Evolutionary conservation across 2,113 vertebrate species (phyloP).

Genomic region (Malurus melanocephalus): DNA sequence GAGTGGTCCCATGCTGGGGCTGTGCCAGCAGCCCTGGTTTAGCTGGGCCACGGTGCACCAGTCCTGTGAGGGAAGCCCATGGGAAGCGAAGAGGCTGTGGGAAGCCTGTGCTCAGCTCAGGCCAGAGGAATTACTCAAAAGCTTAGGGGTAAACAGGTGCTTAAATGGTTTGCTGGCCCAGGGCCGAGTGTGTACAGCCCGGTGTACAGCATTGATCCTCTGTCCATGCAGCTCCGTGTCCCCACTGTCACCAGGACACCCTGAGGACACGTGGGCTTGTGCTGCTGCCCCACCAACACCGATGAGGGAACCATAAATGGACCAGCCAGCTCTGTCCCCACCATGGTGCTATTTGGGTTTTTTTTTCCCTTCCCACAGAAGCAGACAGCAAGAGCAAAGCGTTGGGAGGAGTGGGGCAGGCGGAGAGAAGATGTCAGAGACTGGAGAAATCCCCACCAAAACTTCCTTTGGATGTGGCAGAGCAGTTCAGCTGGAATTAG

Average conservation of each 20-base stretch:
- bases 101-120: not conserved
- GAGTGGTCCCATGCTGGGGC: fast-evolving
- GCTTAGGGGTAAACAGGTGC: not conserved
- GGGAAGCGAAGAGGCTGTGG: not conserved
- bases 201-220: not conserved
- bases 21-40: fast-evolving
- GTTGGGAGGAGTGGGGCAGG: not conserved
- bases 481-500: not conserved
- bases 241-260: not conserved
- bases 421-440: not conserved
- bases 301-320: fast-evolving
- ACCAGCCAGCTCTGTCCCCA: not conserved
- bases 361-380: not conserved
- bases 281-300: not conserved
- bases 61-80: not conserved
- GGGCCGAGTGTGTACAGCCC: not conserved
- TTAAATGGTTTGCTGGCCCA: not conserved
- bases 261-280: not conserved
- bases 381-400: not conserved
- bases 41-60: fast-evolving
- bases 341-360: no score
- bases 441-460: not conserved
- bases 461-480: not conserved
- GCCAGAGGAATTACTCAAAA: not conserved
- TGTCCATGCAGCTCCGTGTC: fast-evolving